Conservation (phyloP, 2,888 invertebrate species). For the Oscheius onirici region DNA sequence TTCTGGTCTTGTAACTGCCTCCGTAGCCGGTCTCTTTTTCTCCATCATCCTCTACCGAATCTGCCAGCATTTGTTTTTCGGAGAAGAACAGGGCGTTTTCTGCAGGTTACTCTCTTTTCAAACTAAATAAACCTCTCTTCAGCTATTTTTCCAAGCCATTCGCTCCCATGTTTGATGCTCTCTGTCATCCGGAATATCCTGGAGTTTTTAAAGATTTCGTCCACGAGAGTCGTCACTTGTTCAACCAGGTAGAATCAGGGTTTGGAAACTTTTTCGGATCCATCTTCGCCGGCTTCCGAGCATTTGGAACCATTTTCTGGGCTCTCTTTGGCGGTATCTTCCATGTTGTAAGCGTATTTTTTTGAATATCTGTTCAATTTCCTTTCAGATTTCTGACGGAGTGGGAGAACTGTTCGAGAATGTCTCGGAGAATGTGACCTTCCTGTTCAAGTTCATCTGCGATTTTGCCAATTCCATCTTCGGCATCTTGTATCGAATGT, state of each 20-base stretch:
- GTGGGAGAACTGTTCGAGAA: constrained; percentile 47
- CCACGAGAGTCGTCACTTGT: constrained; percentile 34
- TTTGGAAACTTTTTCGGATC: constrained; percentile 19
- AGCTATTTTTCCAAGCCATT: constrained; percentile 44
- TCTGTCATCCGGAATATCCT: constrained; percentile 35
- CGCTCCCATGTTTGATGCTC: constrained; percentile 46
- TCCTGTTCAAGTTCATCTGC: constrained; percentile 40
- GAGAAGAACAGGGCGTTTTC: constrained; percentile 24
- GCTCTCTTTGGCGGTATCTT: constrained; percentile 42
- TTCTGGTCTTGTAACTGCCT: constrained; percentile 31
- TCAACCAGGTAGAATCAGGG: constrained; percentile 35
- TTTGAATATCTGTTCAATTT: not conserved
- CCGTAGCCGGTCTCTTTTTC: constrained; percentile 26
- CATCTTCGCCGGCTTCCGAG: constrained; percentile 25
- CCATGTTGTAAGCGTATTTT: constrained; percentile 35
- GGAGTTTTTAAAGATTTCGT: constrained; percentile 33
- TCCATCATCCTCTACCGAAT: constrained; percentile 26
- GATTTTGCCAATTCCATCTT: constrained; percentile 40
- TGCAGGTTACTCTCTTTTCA: constrained; percentile 23
- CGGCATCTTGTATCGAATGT: constrained; percentile 9
- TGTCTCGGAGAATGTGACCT: constrained; percentile 42
- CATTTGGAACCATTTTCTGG: constrained; percentile 47
- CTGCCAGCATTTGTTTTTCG: constrained; percentile 5
- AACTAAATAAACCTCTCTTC: not conserved
- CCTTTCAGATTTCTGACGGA: constrained; percentile 44